Evolutionary conservation across 2,888 invertebrate species (phyloP).

Genomic region (Latheticus oryzae): DNA sequence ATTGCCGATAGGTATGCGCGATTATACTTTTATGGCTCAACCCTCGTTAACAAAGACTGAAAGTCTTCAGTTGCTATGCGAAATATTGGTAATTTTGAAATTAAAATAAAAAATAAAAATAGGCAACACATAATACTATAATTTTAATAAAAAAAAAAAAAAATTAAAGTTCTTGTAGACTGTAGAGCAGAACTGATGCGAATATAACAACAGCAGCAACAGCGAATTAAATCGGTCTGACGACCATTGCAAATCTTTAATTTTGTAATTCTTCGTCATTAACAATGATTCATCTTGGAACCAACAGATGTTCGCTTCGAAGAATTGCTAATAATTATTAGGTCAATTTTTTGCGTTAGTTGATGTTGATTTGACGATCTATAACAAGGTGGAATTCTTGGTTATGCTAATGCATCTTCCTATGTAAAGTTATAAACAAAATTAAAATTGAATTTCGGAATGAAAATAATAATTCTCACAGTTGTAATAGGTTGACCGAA

Average conservation of each 20-base stretch:
- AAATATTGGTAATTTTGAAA: too few species aligned
- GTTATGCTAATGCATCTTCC: too few species aligned
- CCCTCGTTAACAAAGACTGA: neutral
- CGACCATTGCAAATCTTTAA: slow-evolving; percentile 22
- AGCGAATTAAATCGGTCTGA: slow-evolving; percentile 5
- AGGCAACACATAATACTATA: too few species aligned
- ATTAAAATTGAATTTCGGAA: too few species aligned
- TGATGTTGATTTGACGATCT: neutral
- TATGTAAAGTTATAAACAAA: too few species aligned
- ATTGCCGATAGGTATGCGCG: slow-evolving; percentile 18
- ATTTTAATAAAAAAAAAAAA: too few species aligned
- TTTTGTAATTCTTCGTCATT: slow-evolving; percentile 24
- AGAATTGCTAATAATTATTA: slow-evolving; percentile 15
- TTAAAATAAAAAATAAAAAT: too few species aligned
- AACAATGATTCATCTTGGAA: slow-evolving; percentile 15
- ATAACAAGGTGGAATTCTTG: slow-evolving; percentile 1
- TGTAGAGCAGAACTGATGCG: slow-evolving; percentile 17
- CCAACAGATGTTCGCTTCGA: slow-evolving; percentile 18
- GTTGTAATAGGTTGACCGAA: too few species aligned
- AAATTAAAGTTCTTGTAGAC: too few species aligned
- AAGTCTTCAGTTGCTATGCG: slow-evolving; percentile 10
- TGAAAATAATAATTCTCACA: too few species aligned
- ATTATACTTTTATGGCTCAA: slow-evolving; percentile 12
- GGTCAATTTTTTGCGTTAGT: slow-evolving; percentile 24
- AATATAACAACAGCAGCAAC: slow-evolving; percentile 24